Percentiles rank a stretch among this genome's conserved stretches.
phyloP scores from a whole-genome alignment of 2,797 vertebrate genomes.

The Syngnathus rostellatus region DNA sequence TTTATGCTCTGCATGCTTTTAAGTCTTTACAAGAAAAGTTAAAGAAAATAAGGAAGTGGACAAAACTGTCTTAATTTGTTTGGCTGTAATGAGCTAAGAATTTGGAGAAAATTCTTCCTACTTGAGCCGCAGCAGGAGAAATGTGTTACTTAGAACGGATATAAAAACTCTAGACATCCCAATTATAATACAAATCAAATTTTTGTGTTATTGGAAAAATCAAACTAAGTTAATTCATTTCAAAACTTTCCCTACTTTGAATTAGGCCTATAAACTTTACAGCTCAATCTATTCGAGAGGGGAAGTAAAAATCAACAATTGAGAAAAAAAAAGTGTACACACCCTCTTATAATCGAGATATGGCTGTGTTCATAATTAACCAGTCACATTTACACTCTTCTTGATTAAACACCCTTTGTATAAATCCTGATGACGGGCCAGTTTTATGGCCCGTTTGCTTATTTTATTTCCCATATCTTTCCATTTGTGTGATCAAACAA shows the following conservation, averaged over 20 bases:
- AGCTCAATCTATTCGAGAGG: not conserved
- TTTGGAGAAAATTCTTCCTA: not conserved
- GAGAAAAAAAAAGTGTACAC: too few species aligned
- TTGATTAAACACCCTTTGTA: constrained; percentile 17
- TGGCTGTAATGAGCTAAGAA: not conserved
- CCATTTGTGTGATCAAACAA: constrained; percentile 8
- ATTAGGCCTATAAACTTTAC: not conserved
- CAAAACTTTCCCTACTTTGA: not conserved
- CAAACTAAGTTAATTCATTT: not conserved
- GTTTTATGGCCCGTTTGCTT: constrained; percentile 60
- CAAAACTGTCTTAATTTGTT: not conserved
- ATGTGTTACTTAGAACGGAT: not conserved
- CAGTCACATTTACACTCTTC: too few species aligned
- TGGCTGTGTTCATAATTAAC: too few species aligned
- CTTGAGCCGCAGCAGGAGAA: not conserved
- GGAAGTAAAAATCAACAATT: too few species aligned
- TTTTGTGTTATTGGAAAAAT: not conserved
- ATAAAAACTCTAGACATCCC: not conserved
- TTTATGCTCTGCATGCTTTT: not conserved
- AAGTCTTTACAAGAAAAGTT: not conserved
- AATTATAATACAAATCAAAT: not conserved
- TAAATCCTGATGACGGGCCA: constrained; percentile 48
- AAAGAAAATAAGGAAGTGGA: not conserved
- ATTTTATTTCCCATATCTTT: constrained; percentile 14
- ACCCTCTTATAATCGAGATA: too few species aligned